Percentiles rank a stretch among this genome's conserved stretches.
Conservation (phyloP, 2,797 vertebrate species). For the Rhynchonycteris naso region DNA sequence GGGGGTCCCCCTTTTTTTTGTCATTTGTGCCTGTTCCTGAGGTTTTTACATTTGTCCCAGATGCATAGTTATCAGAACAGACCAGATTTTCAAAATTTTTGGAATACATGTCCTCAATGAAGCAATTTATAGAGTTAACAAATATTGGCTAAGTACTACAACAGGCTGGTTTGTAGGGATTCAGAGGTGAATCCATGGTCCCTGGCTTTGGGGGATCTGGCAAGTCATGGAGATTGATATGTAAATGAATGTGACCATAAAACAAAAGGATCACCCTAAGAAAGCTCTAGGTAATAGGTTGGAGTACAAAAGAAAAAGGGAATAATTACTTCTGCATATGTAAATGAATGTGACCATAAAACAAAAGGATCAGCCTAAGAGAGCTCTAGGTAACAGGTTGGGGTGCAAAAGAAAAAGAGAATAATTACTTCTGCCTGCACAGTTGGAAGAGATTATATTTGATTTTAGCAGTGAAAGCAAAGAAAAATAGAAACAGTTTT, state of each 20-base stretch:
- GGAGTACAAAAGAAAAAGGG: not conserved
- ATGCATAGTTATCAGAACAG: constrained; percentile 60
- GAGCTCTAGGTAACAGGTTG: not conserved
- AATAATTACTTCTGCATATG: not conserved
- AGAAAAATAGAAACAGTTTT: not conserved
- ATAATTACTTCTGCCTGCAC: not conserved
- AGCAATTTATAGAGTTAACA: not conserved
- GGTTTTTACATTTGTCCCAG: constrained; percentile 58
- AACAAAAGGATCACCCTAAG: not conserved
- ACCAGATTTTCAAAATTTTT: constrained; percentile 47
- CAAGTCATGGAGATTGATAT: not conserved
- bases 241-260: not conserved
- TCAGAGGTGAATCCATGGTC: not conserved
- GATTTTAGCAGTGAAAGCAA: constrained; percentile 10
- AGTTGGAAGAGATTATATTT: not conserved
- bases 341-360: not conserved
- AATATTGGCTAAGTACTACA: constrained; percentile 5
- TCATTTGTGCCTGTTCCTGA: constrained; percentile 51
- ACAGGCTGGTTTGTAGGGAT: not conserved
- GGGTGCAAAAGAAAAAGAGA: not conserved
- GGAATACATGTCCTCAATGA: not conserved
- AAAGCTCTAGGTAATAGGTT: not conserved
- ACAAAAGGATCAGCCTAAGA: not conserved
- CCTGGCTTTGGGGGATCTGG: not conserved
- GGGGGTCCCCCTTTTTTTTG: not conserved